Evolutionary conservation across 2,113 vertebrate species (phyloP), one percentile per base, ranked within the genome.

Genomic region (Archocentrus centrarchus): DNA sequence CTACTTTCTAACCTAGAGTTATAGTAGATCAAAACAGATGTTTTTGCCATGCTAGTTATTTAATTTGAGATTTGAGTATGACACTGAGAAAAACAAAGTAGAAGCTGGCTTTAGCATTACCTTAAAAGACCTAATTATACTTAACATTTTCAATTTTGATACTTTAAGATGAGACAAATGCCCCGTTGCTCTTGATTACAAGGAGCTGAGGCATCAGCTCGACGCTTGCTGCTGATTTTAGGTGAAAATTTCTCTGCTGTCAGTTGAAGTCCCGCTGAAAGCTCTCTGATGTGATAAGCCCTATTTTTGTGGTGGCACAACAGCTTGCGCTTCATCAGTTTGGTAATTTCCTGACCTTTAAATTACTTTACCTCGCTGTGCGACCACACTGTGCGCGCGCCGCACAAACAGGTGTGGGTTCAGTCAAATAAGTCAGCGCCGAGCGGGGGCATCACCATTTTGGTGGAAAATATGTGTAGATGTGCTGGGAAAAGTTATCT

Each of bases 191-290:
- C 66, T 75, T 80, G 57, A 59, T 84, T 68, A 27, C 15, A 4
- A 68, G 39, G 7, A 20, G 17, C 75, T 10, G 64, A 60, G 55
- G 76, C 82, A 14, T 61, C 24, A 27, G 18, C 79, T 55, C 47
- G 79, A 90, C 80, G 82, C 89, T 80, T 82, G 60, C 80, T 3
- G 60, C 59, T 63, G 80, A 83, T 75, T 63, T 63, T 62, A 63
- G 27, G 15, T 9, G 7, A 59, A 81, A 44, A 75, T 86, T 24
- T 77, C 39, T 55, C 20, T 2, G 77, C 66, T 82, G 58, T 80
- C 83, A 79, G 60, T 47, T 39, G 17, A 47, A 37, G 57, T 47
- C 24, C 2, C 3, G 22, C 30, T 66, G 50, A 27, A 79, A 58
- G 32, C 1, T 47, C 76, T 53, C 61, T 44, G 41, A 55, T 62